Evolutionary conservation across 2,797 vertebrate genomes (phyloP).

Genomic region (Channallabes apus): DNA sequence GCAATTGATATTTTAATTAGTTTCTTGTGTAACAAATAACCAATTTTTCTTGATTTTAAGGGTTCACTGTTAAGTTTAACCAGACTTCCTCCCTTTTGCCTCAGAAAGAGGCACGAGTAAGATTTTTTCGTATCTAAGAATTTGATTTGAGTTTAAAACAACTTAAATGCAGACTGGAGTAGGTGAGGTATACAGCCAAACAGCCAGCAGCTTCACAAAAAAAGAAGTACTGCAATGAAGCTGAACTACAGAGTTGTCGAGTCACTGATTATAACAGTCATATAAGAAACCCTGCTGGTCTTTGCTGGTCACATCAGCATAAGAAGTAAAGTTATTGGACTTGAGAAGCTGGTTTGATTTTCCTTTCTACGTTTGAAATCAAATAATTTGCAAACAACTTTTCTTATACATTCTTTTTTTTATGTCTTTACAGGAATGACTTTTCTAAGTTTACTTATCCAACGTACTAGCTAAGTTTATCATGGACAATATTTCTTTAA

Average conservation of each 20-base stretch:
- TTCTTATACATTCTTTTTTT: background rate
- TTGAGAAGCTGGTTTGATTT: background rate
- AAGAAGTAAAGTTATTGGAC: background rate
- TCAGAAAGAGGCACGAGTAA: background rate
- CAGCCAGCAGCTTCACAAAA: background rate
- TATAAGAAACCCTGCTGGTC: background rate
- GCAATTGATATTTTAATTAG: background rate
- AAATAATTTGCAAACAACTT: background rate
- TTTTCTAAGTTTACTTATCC: background rate
- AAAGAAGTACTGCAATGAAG: background rate
- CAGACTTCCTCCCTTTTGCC: background rate
- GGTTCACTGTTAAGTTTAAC: background rate
- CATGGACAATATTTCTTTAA: no score
- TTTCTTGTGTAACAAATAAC: background rate
- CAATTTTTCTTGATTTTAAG: background rate
- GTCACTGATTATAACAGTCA: slow-evolving; percentile 18
- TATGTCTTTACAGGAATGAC: background rate
- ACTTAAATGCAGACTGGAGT: background rate
- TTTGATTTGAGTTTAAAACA: background rate
- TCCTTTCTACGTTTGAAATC: background rate
- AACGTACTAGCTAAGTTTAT: background rate
- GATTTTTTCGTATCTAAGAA: background rate
- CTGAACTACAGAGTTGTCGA: background rate
- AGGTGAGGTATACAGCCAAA: background rate
- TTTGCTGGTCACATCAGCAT: background rate